phyloP scores from a whole-genome alignment of 2,797 vertebrate species.

The Heterohyrax brucei region DNA sequence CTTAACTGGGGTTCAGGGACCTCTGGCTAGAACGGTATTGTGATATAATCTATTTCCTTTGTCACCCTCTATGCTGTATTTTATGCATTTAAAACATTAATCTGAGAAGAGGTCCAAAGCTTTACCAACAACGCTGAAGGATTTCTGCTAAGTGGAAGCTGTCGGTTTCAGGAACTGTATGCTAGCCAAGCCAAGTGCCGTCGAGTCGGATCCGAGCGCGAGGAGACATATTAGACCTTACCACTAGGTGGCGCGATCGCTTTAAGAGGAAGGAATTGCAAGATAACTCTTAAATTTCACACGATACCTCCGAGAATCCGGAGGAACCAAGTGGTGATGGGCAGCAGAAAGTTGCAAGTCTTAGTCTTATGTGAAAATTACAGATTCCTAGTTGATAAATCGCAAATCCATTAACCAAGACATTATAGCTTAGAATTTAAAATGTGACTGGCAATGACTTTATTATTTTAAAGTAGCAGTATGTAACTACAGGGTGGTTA shows the following conservation, averaged over 20 bases:
- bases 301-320: neutral
- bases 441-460: constrained; percentile 56
- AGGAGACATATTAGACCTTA: constrained; percentile 52
- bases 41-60: neutral
- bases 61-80: constrained; percentile 26
- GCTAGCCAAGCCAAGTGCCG: too few species aligned
- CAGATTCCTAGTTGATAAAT: constrained; percentile 30
- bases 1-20: neutral
- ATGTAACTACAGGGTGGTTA: neutral
- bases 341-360: neutral
- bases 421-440: neutral
- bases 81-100: constrained; percentile 50
- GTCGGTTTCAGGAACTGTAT: too few species aligned
- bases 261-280: constrained; percentile 28
- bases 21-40: neutral
- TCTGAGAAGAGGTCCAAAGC: constrained; percentile 11
- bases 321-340: neutral
- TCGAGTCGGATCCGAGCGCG: neutral
- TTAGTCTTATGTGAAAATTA: constrained; percentile 18
- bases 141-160: constrained; percentile 8
- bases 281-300: too few species aligned
- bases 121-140: neutral
- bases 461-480: constrained; percentile 37
- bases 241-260: constrained; percentile 80
- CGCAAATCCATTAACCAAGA: constrained; percentile 27